Conservation (phyloP, 2,888 invertebrate species). For the Ceramica pisi region DNA sequence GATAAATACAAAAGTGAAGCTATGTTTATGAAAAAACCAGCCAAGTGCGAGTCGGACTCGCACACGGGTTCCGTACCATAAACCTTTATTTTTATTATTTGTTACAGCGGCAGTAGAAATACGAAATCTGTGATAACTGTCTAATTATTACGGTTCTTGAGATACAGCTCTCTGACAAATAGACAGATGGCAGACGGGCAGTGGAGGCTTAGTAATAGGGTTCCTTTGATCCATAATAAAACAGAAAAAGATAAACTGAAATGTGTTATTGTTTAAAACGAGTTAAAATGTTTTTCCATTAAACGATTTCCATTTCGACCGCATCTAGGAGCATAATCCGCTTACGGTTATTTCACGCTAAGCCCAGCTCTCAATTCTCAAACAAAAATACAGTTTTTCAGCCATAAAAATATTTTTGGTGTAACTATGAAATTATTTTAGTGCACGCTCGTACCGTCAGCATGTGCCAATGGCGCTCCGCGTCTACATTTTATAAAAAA, state of each 20-base stretch:
- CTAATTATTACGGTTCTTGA: too few species aligned
- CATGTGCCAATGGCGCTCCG: slow-evolving; percentile 17
- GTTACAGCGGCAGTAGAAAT: too few species aligned
- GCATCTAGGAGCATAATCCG: not conserved
- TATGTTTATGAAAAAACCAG: too few species aligned
- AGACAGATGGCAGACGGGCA: too few species aligned
- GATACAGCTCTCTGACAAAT: too few species aligned
- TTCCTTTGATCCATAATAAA: too few species aligned
- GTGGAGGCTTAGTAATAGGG: too few species aligned
- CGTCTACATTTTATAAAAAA: slow-evolving; percentile 47
- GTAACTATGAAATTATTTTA: slow-evolving; percentile 46
- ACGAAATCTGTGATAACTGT: too few species aligned
- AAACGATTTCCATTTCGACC: slow-evolving; percentile 9
- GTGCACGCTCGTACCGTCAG: slow-evolving; percentile 43
- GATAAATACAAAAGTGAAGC: too few species aligned
- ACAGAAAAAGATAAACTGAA: not conserved
- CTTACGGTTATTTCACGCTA: slow-evolving; percentile 1
- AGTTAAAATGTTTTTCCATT: not conserved
- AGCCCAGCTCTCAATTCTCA: slow-evolving; percentile 19
- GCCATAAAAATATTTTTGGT: slow-evolving; percentile 29
- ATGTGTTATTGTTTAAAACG: not conserved
- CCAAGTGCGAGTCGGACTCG: too few species aligned
- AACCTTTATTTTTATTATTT: too few species aligned
- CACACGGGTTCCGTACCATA: too few species aligned
- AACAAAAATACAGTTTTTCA: slow-evolving; percentile 34